Percentiles rank a stretch among this genome's conserved stretches.
Conservation (phyloP, 2,113 vertebrate species). For the Chitala chitala region DNA sequence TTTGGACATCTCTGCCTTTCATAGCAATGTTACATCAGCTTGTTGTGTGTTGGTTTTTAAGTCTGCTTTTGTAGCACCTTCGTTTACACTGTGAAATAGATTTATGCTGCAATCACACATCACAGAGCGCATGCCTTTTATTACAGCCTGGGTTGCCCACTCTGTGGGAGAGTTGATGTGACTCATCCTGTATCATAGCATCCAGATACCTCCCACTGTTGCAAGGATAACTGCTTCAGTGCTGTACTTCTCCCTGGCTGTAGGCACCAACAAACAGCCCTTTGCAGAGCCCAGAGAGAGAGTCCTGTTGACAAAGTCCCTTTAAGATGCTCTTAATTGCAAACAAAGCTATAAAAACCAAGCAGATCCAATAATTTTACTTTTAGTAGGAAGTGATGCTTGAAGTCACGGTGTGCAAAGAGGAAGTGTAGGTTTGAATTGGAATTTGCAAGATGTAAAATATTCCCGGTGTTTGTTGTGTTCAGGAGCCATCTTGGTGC, state of each 20-base stretch:
- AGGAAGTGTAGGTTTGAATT: not conserved
- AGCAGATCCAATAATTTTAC: not conserved
- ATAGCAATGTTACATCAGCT: not conserved
- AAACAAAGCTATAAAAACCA: too few relatives aligned
- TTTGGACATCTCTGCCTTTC: not conserved
- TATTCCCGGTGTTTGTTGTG: too few relatives aligned
- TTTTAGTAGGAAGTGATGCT: not conserved
- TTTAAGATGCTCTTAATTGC: too few relatives aligned
- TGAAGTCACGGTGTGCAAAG: not conserved
- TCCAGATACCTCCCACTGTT: not conserved
- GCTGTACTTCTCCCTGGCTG: not conserved
- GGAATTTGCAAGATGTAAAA: not conserved
- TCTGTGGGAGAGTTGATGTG: not conserved
- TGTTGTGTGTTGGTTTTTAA: conserved; percentile 7
- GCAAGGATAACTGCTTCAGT: not conserved
- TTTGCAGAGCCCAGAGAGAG: not conserved
- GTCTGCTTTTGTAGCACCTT: not conserved
- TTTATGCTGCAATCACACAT: not conserved
- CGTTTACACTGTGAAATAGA: not conserved
- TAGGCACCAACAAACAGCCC: not conserved
- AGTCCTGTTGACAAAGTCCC: not conserved
- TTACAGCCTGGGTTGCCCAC: not conserved
- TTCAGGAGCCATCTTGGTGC: not conserved
- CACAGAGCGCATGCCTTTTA: conserved; percentile 3
- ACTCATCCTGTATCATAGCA: not conserved